Evolutionary conservation across 2,888 invertebrate species (phyloP), one percentile per base, ranked within the genome.

Genomic region (Heliconius aoede): DNA sequence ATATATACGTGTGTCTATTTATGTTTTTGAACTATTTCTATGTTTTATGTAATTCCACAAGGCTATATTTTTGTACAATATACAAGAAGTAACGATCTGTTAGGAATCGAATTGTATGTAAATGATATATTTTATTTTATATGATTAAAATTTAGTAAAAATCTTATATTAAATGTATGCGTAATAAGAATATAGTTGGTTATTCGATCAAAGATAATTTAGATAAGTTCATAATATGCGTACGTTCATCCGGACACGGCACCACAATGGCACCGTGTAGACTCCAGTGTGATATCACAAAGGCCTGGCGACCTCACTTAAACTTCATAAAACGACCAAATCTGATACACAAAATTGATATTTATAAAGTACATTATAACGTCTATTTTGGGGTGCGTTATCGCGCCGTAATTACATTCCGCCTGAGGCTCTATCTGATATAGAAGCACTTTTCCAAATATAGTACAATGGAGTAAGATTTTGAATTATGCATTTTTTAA

Each of bases 341-440:
- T 28, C 36, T 32, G 71, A 36, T 64, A 72, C 28, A 40, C 71
- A 40, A 76, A 64, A 72, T 72, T 76, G 71, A 72, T 72, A 72
- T 76, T 28, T 76, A 72, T 4, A 21, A 46, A 24, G 15, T 46
- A 72, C 11, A 51, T 40, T 30, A 72, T 65, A 76, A 58, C 71
- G 75, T 36, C 55, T 71, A 76, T 64, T 64, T 71, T 72, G 55
- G 71, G n/a, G 26, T 51, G 71, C 40, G 71, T 62, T 55, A 65
- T 64, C 36, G 61, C 28, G 15, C 32, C 61, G 55, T 76, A 64
- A 76, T 76, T 76, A 76, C 55, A 55, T 71, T 72, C 65, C 65
- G 71, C 64, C 71, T 65, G 36, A 64, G 74, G 72, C 64, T 71
- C 64, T 76, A 76, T 76, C 75, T 55, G 75, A 76, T 76, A 76